Evolutionary conservation across 1,140 invertebrate species (phyloP).

Genomic region (Drosophila nebulosa): DNA sequence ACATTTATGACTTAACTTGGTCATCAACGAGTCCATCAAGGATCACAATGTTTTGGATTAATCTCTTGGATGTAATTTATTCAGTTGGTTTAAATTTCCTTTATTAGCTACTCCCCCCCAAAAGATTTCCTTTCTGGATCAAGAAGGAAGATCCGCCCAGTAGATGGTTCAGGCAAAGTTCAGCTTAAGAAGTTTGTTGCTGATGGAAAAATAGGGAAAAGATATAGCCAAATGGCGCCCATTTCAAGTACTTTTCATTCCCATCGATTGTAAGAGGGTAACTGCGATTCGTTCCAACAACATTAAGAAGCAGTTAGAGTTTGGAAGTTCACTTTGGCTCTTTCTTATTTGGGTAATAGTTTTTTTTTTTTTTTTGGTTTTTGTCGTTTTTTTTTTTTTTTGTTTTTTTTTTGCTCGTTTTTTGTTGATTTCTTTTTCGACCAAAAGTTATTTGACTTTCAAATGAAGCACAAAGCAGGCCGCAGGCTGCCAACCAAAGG

Average conservation of each 20-base stretch:
- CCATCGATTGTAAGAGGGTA: background rate
- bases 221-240: too few species aligned
- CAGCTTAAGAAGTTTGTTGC: too few species aligned
- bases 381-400: constrained; percentile 27
- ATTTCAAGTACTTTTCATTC: too few species aligned
- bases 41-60: background rate
- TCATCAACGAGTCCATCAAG: background rate
- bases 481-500: constrained; percentile 17
- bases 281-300: background rate
- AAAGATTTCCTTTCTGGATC: too few species aligned
- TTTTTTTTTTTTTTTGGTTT: constrained; percentile 41
- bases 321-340: background rate
- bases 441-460: constrained; percentile 72
- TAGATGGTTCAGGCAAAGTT: too few species aligned
- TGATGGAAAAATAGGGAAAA: too few species aligned
- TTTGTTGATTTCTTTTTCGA: constrained; percentile 26
- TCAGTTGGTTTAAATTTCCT: background rate
- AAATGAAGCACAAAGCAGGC: constrained; percentile 61
- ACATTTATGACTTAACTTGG: background rate
- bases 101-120: background rate
- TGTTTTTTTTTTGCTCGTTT: constrained; percentile 46
- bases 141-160: too few species aligned
- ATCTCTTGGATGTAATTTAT: background rate
- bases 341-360: constrained; percentile 56
- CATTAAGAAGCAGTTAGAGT: background rate